A percentile compares a stretch with the other conserved stretches of the same genome.
Evolutionary conservation across 2,113 vertebrate genomes (phyloP).

Genomic region (Emydocephalus ijimae): DNA sequence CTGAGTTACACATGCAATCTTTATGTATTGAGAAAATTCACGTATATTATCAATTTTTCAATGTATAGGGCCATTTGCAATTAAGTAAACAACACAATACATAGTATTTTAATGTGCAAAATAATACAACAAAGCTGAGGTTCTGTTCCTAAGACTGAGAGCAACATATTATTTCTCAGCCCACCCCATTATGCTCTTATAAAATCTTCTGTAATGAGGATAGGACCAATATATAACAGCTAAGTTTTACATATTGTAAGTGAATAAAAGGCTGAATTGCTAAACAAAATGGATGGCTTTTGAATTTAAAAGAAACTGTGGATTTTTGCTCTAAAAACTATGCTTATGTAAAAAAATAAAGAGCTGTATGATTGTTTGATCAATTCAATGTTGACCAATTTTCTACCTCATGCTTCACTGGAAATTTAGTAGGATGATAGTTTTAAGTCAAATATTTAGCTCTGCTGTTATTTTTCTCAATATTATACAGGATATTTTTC

Average conservation of each 20-base stretch:
- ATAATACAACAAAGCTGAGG: neutral
- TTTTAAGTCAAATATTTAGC: neutral
- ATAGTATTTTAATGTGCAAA: neutral
- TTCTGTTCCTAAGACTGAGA: neutral
- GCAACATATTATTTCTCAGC: neutral
- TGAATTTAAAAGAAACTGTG: neutral
- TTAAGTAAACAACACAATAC: neutral
- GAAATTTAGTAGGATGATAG: neutral
- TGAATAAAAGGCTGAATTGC: neutral
- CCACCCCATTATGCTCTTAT: neutral
- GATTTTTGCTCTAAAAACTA: neutral
- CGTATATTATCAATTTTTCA: neutral
- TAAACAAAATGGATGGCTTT: neutral
- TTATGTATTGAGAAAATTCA: neutral
- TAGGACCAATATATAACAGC: neutral
- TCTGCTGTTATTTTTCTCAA: neutral
- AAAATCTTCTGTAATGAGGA: neutral
- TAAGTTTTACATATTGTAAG: neutral
- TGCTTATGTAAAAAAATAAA: neutral
- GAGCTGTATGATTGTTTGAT: neutral
- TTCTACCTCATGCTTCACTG: neutral
- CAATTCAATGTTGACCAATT: neutral
- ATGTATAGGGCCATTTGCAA: neutral
- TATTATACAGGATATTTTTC: neutral
- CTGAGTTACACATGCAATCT: neutral